Conservation (phyloP, 2,888 invertebrate species). For the Watsonalla binaria region DNA sequence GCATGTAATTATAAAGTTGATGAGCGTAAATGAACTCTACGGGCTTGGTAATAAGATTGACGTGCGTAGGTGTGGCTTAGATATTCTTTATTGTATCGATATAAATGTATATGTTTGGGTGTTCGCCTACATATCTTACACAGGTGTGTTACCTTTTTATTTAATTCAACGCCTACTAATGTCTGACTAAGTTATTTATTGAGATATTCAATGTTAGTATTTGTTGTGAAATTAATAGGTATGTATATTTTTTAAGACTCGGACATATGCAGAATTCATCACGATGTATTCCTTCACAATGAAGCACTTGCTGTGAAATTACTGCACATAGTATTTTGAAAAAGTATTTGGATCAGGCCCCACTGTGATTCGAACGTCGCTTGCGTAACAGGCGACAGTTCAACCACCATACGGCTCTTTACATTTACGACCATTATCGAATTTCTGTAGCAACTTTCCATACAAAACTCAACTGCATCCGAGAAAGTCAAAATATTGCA, state of each 20-base stretch:
- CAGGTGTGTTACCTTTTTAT: conserved; percentile 2
- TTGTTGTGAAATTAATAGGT: too few species aligned
- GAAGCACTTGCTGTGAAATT: too few species aligned
- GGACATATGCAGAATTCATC: too few species aligned
- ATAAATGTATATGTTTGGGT: background rate
- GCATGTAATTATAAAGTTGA: background rate
- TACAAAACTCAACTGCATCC: background rate
- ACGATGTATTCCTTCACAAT: too few species aligned
- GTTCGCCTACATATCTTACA: background rate
- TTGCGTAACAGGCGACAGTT: too few species aligned
- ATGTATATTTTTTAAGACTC: too few species aligned
- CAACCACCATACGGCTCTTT: too few species aligned
- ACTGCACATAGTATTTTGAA: too few species aligned
- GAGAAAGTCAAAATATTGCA: background rate
- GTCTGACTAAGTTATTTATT: background rate
- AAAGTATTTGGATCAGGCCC: too few species aligned
- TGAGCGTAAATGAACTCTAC: background rate
- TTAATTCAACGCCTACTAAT: conserved; percentile 1
- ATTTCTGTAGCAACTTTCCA: too few species aligned
- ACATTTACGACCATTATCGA: too few species aligned
- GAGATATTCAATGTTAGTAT: background rate
- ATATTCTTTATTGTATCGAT: background rate
- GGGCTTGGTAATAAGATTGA: background rate
- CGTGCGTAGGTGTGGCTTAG: background rate
- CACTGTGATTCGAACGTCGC: too few species aligned